These are phyloP conservation scores for Acrobasis repandana DNA, from an alignment of 2,888 invertebrate species.

Conservation along the genomic window DNA sequence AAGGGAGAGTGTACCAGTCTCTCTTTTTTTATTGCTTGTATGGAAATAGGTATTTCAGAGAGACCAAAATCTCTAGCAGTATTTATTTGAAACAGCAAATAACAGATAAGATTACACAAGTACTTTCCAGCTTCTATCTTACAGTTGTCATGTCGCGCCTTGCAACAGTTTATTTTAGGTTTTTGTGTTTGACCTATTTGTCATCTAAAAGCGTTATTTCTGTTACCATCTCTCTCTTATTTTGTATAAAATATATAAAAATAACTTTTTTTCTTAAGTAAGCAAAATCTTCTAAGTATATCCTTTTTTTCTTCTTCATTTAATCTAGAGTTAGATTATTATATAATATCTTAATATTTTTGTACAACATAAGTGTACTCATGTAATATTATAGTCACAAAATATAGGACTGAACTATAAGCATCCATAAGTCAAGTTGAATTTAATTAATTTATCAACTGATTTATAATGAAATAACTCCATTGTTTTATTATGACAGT, in stretches of 20 bases:
- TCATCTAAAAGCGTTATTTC: not conserved
- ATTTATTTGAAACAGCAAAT: constrained; percentile 1
- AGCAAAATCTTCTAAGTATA: too few relatives aligned
- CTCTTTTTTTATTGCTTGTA: too few relatives aligned
- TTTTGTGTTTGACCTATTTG: not conserved
- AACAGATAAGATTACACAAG: constrained; percentile 7
- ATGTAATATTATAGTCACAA: too few relatives aligned
- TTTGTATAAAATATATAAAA: too few relatives aligned
- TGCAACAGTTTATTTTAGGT: not conserved
- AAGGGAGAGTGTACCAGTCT: too few relatives aligned
- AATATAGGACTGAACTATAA: too few relatives aligned
- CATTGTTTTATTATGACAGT: constrained; percentile 12
- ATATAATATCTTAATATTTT: too few relatives aligned
- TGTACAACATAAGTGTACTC: too few relatives aligned
- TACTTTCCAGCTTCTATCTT: not conserved
- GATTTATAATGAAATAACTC: constrained; percentile 6
- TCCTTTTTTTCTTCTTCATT: too few relatives aligned
- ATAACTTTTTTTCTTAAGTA: too few relatives aligned
- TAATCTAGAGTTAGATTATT: too few relatives aligned
- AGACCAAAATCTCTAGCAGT: not conserved
- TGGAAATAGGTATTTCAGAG: not conserved
- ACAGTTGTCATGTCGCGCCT: not conserved
- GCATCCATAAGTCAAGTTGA: not conserved
- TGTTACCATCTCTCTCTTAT: too few relatives aligned
- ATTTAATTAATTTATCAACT: constrained; percentile 10